These are phyloP conservation scores for Nebria brevicollis DNA, from an alignment of 2,888 invertebrate genomes.

Conservation along the genomic window DNA sequence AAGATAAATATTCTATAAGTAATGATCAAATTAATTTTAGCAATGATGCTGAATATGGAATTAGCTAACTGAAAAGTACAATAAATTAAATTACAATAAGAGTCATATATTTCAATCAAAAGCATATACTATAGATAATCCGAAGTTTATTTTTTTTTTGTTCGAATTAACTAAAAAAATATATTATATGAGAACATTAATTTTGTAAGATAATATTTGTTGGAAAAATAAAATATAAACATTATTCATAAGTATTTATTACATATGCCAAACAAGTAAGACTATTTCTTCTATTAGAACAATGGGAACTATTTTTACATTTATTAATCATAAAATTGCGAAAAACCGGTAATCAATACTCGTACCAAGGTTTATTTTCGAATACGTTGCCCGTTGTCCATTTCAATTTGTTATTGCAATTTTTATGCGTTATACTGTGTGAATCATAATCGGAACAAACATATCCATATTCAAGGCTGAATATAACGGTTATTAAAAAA, in stretches of 20 bases:
- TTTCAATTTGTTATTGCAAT: background rate
- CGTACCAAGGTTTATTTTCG: background rate
- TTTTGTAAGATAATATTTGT: too few relatives aligned
- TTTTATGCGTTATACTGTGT: background rate
- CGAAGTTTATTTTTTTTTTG: too few relatives aligned
- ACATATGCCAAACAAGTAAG: too few relatives aligned
- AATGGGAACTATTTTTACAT: background rate
- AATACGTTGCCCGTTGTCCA: background rate
- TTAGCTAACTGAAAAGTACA: too few relatives aligned
- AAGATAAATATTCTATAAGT: background rate
- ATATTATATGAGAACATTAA: too few relatives aligned
- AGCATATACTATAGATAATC: too few relatives aligned
- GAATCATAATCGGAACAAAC: background rate
- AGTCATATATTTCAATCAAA: too few relatives aligned
- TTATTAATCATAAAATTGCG: background rate
- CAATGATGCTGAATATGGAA: background rate
- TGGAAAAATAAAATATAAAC: too few relatives aligned
- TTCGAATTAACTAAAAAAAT: too few relatives aligned
- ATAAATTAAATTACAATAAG: too few relatives aligned
- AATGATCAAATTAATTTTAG: background rate
- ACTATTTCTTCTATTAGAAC: background rate
- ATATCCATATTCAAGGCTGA: background rate
- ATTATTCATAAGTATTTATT: too few relatives aligned
- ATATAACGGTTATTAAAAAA: background rate
- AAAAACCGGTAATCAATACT: background rate